phyloP scores from a whole-genome alignment of 1,140 invertebrate genomes.

The Thrips palmi region DNA sequence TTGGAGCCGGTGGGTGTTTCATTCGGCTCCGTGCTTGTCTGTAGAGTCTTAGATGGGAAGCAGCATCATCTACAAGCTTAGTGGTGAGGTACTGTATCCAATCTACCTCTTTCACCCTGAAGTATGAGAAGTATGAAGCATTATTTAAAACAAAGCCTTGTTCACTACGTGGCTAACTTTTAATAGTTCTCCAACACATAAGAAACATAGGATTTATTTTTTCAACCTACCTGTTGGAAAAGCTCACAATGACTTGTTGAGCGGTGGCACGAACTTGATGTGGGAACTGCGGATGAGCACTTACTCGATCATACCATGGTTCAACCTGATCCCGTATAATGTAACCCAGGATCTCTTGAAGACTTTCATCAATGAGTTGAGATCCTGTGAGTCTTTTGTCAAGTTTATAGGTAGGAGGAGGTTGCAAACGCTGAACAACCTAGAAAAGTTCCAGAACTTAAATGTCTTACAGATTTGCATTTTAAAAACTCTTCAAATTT shows the following conservation, averaged over 20 bases:
- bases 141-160: conserved; percentile 6
- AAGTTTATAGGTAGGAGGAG: conserved; percentile 26
- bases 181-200: conserved; percentile 30
- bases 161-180: conserved; percentile 27
- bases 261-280: conserved; percentile 29
- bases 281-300: conserved; percentile 32
- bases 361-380: conserved; percentile 45
- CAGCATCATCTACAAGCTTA: conserved; percentile 73
- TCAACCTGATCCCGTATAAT: conserved; percentile 60
- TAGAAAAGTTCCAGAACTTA: too few species aligned
- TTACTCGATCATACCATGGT: conserved; percentile 43
- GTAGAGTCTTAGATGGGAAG: conserved; percentile 70
- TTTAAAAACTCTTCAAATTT: too few species aligned
- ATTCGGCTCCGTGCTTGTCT: conserved; percentile 44
- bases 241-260: conserved; percentile 30
- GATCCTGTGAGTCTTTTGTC: conserved; percentile 42
- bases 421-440: too few species aligned
- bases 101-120: conserved; percentile 71
- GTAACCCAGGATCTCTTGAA: conserved; percentile 54
- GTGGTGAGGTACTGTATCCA: conserved; percentile 78
- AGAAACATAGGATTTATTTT: too few species aligned
- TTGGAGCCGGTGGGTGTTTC: too few species aligned
- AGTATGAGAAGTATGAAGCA: conserved; percentile 4
- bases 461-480: too few species aligned
- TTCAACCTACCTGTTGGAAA: conserved; percentile 32